Evolutionary conservation across 2,797 vertebrate species (phyloP).

Genomic region (Peromyscus nudipes): DNA sequence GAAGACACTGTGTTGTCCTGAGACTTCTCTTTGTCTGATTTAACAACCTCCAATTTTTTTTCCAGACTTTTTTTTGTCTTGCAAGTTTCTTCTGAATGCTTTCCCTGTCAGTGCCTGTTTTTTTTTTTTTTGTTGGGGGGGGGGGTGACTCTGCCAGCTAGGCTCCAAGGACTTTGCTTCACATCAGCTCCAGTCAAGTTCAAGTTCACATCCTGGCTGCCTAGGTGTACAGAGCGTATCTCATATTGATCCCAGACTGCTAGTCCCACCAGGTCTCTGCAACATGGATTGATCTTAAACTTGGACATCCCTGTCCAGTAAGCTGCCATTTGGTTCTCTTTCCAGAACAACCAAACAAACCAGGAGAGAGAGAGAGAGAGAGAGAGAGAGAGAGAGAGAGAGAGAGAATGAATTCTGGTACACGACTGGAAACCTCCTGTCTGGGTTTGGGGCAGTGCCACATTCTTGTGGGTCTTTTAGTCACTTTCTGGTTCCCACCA

Average conservation of each 20-base stretch:
- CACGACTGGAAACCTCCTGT: slow-evolving; percentile 38
- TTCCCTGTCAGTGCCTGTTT: slow-evolving; percentile 53
- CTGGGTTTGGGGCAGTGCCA: slow-evolving; percentile 35
- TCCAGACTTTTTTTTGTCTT: slow-evolving; percentile 29
- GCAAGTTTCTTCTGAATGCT: slow-evolving; percentile 40
- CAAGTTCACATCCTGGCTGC: neutral
- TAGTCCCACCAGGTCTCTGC: neutral
- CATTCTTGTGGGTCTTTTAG: slow-evolving; percentile 30
- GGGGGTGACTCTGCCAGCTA: neutral
- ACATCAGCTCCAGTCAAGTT: neutral
- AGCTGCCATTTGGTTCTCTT: slow-evolving; percentile 16
- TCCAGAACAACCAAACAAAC: slow-evolving; percentile 38
- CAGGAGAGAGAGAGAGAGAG: slow-evolving; percentile 16
- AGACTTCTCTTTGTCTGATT: slow-evolving; percentile 54
- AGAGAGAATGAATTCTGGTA: neutral
- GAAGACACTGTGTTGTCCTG: neutral
- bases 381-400: neutral
- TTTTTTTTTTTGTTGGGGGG: no score
- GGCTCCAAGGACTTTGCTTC: neutral
- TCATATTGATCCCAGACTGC: neutral
- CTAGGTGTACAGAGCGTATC: neutral
- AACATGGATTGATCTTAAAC: neutral
- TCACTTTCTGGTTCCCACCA: slow-evolving; percentile 13
- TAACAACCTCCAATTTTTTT: slow-evolving; percentile 42
- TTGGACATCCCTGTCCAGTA: neutral